Evolutionary conservation across 2,797 vertebrate genomes (phyloP).

Genomic region (Clarias pachynema): DNA sequence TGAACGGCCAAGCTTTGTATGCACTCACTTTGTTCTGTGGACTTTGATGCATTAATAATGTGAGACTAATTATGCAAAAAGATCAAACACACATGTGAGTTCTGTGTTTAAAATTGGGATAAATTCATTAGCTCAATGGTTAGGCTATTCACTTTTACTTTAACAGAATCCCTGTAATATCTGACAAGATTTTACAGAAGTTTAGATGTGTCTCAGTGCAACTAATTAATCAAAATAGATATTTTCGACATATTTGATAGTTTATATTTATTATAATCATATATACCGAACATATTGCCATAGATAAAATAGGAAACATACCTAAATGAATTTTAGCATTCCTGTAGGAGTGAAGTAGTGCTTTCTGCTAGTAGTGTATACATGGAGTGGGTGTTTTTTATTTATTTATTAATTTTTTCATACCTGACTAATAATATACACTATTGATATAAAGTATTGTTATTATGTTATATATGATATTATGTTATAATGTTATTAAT

Average conservation of each 20-base stretch:
- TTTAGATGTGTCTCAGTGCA: no score
- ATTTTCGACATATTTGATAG: neutral
- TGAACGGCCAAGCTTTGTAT: neutral
- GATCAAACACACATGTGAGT: neutral
- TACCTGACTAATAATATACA: no score
- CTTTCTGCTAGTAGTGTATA: neutral
- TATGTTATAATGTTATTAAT: no score
- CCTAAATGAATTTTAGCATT: neutral
- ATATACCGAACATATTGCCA: neutral
- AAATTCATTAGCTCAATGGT: neutral
- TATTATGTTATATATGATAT: no score
- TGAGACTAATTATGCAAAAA: neutral
- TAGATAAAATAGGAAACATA: neutral
- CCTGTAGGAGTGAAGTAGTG: neutral
- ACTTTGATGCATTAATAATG: conserved; percentile 16
- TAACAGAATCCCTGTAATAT: neutral
- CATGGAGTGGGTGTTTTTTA: neutral
- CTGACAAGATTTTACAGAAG: neutral
- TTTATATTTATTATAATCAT: neutral
- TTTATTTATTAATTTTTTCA: no score
- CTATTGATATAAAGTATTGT: no score
- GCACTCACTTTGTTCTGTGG: neutral
- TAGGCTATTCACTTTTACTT: conserved; percentile 1
- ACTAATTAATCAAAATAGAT: neutral
- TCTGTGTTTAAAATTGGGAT: neutral